Conservation (phyloP, 2,797 vertebrate genomes). For the Champsocephalus gunnari region DNA sequence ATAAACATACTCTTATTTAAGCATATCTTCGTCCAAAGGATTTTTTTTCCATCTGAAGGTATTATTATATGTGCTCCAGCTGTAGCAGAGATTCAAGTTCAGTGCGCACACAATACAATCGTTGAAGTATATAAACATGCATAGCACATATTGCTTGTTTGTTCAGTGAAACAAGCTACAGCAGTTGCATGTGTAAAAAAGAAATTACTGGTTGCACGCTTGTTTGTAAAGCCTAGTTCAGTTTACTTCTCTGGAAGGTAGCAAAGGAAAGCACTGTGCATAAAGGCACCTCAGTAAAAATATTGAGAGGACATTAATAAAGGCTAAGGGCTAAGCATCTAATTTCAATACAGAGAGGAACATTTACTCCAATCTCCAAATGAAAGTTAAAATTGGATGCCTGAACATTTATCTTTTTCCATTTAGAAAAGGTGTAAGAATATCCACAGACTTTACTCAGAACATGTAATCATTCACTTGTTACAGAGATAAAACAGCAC, state of each 20-base stretch:
- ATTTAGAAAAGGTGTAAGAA: not conserved
- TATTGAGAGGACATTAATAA: slow-evolving; percentile 41
- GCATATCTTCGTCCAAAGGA: slow-evolving; percentile 3
- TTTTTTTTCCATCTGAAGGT: slow-evolving; percentile 5
- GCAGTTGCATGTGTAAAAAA: slow-evolving; percentile 67
- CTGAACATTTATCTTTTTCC: slow-evolving; percentile 11
- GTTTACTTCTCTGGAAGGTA: slow-evolving; percentile 55
- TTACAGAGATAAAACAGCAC: too few relatives aligned
- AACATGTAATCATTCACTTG: too few relatives aligned
- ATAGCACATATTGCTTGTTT: slow-evolving; percentile 65
- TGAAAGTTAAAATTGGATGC: slow-evolving; percentile 26
- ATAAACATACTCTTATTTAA: slow-evolving; percentile 1
- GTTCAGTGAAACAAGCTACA: slow-evolving; percentile 50
- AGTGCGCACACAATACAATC: slow-evolving; percentile 36
- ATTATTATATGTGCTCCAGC: slow-evolving; percentile 7
- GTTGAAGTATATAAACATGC: slow-evolving; percentile 54
- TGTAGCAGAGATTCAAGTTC: slow-evolving; percentile 21
- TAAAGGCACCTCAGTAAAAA: slow-evolving; percentile 43
- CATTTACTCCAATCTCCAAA: slow-evolving; percentile 33
- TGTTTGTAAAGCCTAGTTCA: slow-evolving; percentile 57
- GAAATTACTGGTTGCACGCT: slow-evolving; percentile 71
- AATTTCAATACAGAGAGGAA: slow-evolving; percentile 49
- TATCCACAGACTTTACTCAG: too few relatives aligned
- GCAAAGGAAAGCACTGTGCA: slow-evolving; percentile 38
- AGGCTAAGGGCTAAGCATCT: slow-evolving; percentile 43